phyloP scores from a whole-genome alignment of 1,140 invertebrate genomes.

The Plectrocnemia conspersa region DNA sequence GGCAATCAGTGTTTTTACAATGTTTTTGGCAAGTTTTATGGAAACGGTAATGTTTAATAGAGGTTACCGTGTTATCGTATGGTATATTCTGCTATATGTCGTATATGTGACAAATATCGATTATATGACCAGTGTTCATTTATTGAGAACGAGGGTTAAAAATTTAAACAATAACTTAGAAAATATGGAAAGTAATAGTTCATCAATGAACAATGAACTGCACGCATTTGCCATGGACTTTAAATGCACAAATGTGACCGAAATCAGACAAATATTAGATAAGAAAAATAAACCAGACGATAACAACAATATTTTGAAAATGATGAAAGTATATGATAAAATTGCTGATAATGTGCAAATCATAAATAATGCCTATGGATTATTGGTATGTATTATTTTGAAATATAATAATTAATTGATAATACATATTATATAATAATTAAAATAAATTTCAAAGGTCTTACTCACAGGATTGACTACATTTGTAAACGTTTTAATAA shows the following conservation, averaged over 20 bases:
- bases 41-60: too few relatives aligned
- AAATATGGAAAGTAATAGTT: background rate
- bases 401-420: background rate
- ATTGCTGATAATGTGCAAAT: conserved; percentile 14
- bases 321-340: conserved; percentile 17
- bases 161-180: background rate
- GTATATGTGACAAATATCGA: background rate
- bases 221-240: background rate
- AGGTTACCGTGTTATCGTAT: too few relatives aligned
- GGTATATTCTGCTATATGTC: background rate
- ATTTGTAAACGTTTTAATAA: too few relatives aligned
- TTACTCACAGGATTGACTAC: too few relatives aligned
- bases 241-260: conserved; percentile 3
- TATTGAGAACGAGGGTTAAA: conserved; percentile 1
- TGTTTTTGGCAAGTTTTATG: too few relatives aligned
- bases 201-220: background rate
- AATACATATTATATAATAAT: too few relatives aligned
- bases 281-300: background rate
- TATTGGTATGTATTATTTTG: conserved; percentile 1
- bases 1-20: background rate
- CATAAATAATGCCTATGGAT: conserved; percentile 11
- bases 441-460: too few relatives aligned
- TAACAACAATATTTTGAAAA: background rate
- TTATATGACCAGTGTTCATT: conserved; percentile 6
- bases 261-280: background rate